Evolutionary conservation across 2,888 invertebrate genomes (phyloP), one percentile per base, ranked within the genome.

Genomic region (Anoncus sp.): DNA sequence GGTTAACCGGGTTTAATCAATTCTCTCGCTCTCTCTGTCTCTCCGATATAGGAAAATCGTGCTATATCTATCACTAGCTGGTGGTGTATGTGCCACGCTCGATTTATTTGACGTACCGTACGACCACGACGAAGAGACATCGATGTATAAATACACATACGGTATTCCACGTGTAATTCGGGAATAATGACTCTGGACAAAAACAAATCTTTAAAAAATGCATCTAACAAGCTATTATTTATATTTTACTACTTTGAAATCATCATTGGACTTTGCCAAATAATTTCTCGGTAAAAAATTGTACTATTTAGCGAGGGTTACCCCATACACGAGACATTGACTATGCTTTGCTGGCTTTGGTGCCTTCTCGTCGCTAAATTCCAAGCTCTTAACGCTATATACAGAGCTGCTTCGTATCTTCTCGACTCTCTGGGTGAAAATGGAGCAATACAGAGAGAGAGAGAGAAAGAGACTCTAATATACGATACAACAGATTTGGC

Each of bases 1-100:
- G 84, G 83, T 83, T 85, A 82, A 83, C 85, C 82, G 73, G 82
- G 85, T 79, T 85, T 85, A 85, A 85, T 85, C 85, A 84, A 85
- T 85, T 85, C 84, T 53, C 45, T 38, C 53, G 77, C 60, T 77
- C 62, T 53, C 51, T 59, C 53, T 84, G 84, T 51, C 55, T 45
- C 47, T 69, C 40, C 55, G 24, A 31, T 43, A 20, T 18, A 35
- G 65, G 40, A 71, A 65, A 65, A 53, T 51, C 18, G 27, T 49
- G 69, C 47, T 66, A 31, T 31, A 16, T 72, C 51, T 49, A 67
- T 49, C 22, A 67, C 31, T 31, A 31, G 31, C 31, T 4, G n/a
- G n/a, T n/a, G n/a, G n/a, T n/a, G n/a, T n/a, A n/a, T n/a, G n/a
- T n/a, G n/a, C n/a, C n/a, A n/a, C n/a, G 81, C 84, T 81, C 83